Percentiles rank a stretch among this genome's conserved stretches.
phyloP scores from a whole-genome alignment of 2,113 vertebrate species.

The Hystrix brachyura region DNA sequence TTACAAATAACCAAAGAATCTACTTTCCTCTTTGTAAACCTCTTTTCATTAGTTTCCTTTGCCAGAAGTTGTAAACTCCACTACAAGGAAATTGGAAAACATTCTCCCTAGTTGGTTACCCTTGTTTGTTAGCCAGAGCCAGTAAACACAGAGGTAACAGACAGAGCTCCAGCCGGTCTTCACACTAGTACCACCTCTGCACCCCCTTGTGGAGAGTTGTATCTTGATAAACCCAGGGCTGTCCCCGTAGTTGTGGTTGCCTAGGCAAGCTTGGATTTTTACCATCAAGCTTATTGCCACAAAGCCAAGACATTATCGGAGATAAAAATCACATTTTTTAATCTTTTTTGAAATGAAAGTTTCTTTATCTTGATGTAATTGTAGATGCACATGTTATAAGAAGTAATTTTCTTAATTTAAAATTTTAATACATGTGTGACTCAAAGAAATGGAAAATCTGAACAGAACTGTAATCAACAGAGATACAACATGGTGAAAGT shows the following conservation, averaged over 20 bases:
- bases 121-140: neutral
- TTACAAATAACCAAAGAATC: neutral
- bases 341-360: neutral
- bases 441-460: too few relatives aligned
- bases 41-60: neutral
- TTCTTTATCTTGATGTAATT: neutral
- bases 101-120: neutral
- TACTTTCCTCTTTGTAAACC: neutral
- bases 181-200: neutral
- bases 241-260: neutral
- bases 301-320: neutral
- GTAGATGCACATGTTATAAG: neutral
- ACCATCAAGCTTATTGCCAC: too few relatives aligned
- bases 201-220: neutral
- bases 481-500: neutral
- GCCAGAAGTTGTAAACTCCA: neutral
- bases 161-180: neutral
- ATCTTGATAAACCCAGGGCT: neutral
- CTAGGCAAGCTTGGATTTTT: neutral
- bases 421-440: too few relatives aligned
- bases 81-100: neutral
- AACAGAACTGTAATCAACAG: too few relatives aligned
- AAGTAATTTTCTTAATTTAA: neutral
- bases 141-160: neutral
- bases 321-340: neutral